These are phyloP conservation scores for Vombatus ursinus DNA, from an alignment of 2,113 vertebrate genomes.

Conservation along the genomic window DNA sequence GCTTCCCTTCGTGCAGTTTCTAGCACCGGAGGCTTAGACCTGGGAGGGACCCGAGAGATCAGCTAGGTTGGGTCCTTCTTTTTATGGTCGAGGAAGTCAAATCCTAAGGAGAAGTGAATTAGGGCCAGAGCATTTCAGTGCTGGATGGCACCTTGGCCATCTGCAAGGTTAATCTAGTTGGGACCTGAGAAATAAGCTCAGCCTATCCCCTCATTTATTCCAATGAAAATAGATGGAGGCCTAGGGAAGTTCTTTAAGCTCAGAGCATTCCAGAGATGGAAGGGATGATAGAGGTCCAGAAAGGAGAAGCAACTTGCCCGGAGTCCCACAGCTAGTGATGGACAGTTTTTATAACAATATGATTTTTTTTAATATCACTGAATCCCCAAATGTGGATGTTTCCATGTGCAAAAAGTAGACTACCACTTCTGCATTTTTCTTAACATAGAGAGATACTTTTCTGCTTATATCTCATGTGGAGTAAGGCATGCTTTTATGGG, in stretches of 20 bases:
- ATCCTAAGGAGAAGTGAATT: neutral
- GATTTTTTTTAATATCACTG: neutral
- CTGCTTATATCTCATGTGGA: conserved; percentile 63
- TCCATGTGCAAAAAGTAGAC: conserved; percentile 40
- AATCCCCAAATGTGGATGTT: neutral
- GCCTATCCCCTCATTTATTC: conserved; percentile 31
- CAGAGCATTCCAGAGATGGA: conserved; percentile 18
- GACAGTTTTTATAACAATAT: neutral
- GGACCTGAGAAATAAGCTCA: neutral
- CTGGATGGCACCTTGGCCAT: neutral
- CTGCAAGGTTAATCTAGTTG: neutral
- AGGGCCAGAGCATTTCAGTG: neutral
- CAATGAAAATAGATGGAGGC: conserved; percentile 18
- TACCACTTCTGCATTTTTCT: conserved; percentile 53
- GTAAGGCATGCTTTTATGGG: conserved; percentile 63
- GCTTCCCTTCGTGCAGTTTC: neutral
- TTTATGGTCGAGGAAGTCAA: neutral
- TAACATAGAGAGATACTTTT: conserved; percentile 69
- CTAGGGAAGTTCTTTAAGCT: conserved; percentile 9
- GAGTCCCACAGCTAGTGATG: neutral
- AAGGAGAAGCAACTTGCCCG: neutral
- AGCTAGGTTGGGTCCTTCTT: neutral
- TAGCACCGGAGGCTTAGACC: neutral
- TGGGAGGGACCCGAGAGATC: neutral
- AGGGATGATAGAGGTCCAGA: conserved; percentile 15